These are phyloP conservation scores for Troglohyphantes excavatus DNA, from an alignment of 2,888 invertebrate genomes.

Conservation along the genomic window DNA sequence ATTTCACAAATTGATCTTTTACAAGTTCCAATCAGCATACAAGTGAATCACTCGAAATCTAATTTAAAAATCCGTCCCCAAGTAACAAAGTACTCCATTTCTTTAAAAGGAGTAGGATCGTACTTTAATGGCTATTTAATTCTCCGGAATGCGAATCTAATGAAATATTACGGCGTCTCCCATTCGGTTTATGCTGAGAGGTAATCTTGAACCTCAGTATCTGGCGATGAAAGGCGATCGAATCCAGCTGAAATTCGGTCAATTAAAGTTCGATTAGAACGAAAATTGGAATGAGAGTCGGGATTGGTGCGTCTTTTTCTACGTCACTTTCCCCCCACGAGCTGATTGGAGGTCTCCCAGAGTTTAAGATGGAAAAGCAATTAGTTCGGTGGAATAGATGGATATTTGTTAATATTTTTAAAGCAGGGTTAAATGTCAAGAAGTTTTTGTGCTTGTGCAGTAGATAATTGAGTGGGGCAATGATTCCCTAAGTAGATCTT, in stretches of 20 bases:
- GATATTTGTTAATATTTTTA: neutral
- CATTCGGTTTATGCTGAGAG: neutral
- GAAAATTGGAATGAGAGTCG: conserved; percentile 25
- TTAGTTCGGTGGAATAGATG: conserved; percentile 13
- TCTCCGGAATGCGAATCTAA: neutral
- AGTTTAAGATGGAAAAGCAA: conserved; percentile 2
- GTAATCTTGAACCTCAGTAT: too few relatives aligned
- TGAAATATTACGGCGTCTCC: neutral
- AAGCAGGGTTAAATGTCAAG: too few relatives aligned
- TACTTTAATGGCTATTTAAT: neutral
- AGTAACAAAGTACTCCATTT: too few relatives aligned
- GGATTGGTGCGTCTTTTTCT: neutral
- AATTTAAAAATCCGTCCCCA: too few relatives aligned
- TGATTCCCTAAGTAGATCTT: too few relatives aligned
- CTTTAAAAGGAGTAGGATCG: too few relatives aligned
- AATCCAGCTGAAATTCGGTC: conserved; percentile 25
- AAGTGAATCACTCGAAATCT: too few relatives aligned
- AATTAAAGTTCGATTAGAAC: conserved; percentile 54
- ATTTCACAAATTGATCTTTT: too few relatives aligned
- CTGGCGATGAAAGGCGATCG: conserved; percentile 1
- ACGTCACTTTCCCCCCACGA: too few relatives aligned
- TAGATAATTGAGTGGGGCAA: too few relatives aligned
- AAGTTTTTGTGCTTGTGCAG: too few relatives aligned
- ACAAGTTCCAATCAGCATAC: too few relatives aligned
- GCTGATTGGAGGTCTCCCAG: neutral